These are phyloP conservation scores for Octodon degus DNA, from an alignment of 2,113 vertebrate genomes.

Conservation along the genomic window DNA sequence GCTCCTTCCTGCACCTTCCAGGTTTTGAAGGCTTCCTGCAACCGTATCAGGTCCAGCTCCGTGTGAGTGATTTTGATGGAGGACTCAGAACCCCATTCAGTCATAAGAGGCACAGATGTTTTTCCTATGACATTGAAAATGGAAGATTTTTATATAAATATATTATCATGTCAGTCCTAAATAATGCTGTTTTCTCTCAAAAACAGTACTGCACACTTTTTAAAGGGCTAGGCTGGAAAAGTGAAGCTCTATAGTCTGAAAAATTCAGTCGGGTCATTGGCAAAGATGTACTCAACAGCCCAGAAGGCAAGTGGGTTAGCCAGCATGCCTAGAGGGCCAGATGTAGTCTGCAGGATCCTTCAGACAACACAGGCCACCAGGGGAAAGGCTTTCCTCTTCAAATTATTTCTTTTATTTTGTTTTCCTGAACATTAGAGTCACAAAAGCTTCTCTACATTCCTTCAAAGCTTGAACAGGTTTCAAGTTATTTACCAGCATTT, in stretches of 20 bases:
- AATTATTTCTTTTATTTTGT: slow-evolving; percentile 55
- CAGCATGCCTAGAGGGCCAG: not conserved
- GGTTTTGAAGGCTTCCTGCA: not conserved
- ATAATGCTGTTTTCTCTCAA: not conserved
- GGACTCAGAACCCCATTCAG: not conserved
- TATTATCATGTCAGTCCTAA: slow-evolving; percentile 10
- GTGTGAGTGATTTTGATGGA: not conserved
- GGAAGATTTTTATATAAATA: slow-evolving; percentile 25
- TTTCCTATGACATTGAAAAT: slow-evolving; percentile 36
- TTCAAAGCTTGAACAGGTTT: slow-evolving; percentile 63
- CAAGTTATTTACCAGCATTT: slow-evolving; percentile 69
- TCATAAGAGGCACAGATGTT: not conserved
- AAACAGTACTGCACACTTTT: slow-evolving; percentile 32
- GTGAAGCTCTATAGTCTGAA: not conserved
- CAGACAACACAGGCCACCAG: not conserved
- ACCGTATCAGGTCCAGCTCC: not conserved
- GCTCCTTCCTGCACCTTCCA: slow-evolving; percentile 19
- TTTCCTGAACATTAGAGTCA: slow-evolving; percentile 56
- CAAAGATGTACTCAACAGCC: not conserved
- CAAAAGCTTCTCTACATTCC: slow-evolving; percentile 61
- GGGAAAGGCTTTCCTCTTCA: slow-evolving; percentile 57
- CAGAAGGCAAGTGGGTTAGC: not conserved
- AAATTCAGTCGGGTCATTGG: not conserved
- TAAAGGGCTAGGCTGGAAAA: slow-evolving; percentile 24
- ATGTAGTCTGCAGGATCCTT: not conserved